Evolutionary conservation across 1,140 invertebrate genomes (phyloP).

Genomic region (Cherax quadricarinatus): DNA sequence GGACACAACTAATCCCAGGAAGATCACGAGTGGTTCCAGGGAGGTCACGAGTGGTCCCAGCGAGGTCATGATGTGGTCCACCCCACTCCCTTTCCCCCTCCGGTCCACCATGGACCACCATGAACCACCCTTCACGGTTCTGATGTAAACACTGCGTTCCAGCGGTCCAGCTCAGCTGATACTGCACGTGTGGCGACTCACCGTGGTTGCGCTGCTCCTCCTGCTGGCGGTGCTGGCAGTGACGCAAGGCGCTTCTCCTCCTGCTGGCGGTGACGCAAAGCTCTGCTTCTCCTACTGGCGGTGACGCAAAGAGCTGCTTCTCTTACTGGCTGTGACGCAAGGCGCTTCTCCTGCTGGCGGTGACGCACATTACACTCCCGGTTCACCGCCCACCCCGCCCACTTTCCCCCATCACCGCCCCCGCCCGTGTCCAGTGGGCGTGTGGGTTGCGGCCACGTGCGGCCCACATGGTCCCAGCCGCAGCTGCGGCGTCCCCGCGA

Average conservation of each 20-base stretch:
- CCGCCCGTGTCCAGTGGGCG: not conserved
- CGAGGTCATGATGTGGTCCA: not conserved
- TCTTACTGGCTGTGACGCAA: not conserved
- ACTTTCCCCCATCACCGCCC: not conserved
- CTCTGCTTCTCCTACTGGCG: no score
- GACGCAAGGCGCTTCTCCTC: no score
- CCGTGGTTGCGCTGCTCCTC: not conserved
- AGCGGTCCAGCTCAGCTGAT: constrained; percentile 3
- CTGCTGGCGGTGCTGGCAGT: no score
- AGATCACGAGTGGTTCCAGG: no score
- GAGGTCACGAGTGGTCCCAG: not conserved
- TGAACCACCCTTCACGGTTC: not conserved
- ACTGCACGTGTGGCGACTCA: constrained; percentile 23
- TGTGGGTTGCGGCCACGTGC: constrained; percentile 24
- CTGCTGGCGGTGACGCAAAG: no score
- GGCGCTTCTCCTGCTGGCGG: not conserved
- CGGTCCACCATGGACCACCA: not conserved
- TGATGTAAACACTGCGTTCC: not conserved
- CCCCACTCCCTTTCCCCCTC: not conserved
- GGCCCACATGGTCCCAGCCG: constrained; percentile 5
- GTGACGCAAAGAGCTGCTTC: not conserved
- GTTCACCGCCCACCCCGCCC: not conserved
- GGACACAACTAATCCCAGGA: no score
- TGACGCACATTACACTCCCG: not conserved
- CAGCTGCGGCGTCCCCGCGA: constrained; percentile 41